phyloP scores from a whole-genome alignment of 2,113 vertebrate genomes.

The Takifugu bimaculatus region DNA sequence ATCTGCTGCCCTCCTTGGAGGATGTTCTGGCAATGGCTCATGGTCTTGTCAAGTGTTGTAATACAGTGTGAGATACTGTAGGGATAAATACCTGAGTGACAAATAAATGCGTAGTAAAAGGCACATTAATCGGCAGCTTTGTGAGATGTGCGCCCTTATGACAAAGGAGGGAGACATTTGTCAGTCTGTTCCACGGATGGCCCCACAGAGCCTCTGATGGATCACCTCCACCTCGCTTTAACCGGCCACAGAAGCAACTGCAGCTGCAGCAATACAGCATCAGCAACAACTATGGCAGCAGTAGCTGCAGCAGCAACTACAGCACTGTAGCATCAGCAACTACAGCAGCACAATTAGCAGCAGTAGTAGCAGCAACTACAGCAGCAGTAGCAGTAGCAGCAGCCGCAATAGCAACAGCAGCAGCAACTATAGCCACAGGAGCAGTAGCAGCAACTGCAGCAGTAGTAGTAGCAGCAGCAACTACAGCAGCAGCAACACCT shows the following conservation, averaged over 20 bases:
- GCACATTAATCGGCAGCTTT: constrained; percentile 72
- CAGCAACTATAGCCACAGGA: too few relatives aligned
- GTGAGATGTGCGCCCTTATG: constrained; percentile 79
- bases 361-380: too few relatives aligned
- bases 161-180: constrained; percentile 79
- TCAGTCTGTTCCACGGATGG: constrained; percentile 78
- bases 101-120: constrained; percentile 75
- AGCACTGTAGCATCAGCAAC: too few relatives aligned
- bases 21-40: constrained; percentile 47
- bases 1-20: constrained; percentile 38
- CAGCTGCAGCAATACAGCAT: constrained; percentile 36
- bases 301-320: too few relatives aligned
- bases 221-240: constrained; percentile 72
- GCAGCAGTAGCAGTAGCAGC: too few relatives aligned
- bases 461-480: too few relatives aligned
- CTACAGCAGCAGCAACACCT: too few relatives aligned
- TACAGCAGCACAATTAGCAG: too few relatives aligned
- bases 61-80: constrained; percentile 59
- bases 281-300: too few relatives aligned
- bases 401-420: too few relatives aligned
- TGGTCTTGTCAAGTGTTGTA: constrained; percentile 57
- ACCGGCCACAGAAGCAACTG: constrained; percentile 48
- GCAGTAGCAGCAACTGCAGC: too few relatives aligned
- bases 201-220: constrained; percentile 72
- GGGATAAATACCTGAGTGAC: constrained; percentile 76